Evolutionary conservation across 2,888 invertebrate species (phyloP).

Genomic region (Diarsia mendica): DNA sequence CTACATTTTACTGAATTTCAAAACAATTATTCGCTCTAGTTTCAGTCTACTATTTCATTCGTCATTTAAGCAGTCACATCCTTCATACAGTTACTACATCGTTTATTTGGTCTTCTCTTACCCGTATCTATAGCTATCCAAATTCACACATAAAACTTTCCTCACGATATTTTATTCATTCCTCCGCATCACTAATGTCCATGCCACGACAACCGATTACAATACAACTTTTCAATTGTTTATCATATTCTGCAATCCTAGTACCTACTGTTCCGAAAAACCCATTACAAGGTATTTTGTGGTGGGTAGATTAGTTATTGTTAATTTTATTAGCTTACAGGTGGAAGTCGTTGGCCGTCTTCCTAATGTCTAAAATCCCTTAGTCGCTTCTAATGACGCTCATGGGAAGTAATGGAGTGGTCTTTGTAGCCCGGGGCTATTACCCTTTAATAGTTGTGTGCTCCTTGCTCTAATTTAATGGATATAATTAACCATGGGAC

Average conservation of each 20-base stretch:
- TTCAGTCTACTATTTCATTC: neutral
- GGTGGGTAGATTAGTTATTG: conserved; percentile 35
- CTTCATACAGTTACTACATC: neutral
- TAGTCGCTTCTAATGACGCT: conserved; percentile 54
- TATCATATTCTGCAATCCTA: neutral
- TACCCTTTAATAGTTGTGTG: conserved; percentile 56
- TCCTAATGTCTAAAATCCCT: conserved; percentile 59
- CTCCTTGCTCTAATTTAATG: conserved; percentile 49
- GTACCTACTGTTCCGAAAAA: conserved; percentile 5
- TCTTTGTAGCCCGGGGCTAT: conserved; percentile 46
- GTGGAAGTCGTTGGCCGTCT: conserved; percentile 41
- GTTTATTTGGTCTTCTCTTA: neutral
- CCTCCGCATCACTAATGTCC: neutral
- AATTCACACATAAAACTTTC: neutral
- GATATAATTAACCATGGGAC: conserved; percentile 41
- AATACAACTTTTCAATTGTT: neutral
- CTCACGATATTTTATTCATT: neutral
- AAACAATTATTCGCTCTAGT: too few species aligned
- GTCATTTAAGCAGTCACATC: neutral
- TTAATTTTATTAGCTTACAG: conserved; percentile 54
- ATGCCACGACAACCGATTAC: neutral
- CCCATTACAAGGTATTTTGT: conserved; percentile 8
- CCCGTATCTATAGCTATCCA: neutral
- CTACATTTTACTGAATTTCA: too few species aligned
- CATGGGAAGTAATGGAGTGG: conserved; percentile 55